Evolutionary conservation across 2,113 vertebrate genomes (phyloP).

Genomic region (Garra rufa): DNA sequence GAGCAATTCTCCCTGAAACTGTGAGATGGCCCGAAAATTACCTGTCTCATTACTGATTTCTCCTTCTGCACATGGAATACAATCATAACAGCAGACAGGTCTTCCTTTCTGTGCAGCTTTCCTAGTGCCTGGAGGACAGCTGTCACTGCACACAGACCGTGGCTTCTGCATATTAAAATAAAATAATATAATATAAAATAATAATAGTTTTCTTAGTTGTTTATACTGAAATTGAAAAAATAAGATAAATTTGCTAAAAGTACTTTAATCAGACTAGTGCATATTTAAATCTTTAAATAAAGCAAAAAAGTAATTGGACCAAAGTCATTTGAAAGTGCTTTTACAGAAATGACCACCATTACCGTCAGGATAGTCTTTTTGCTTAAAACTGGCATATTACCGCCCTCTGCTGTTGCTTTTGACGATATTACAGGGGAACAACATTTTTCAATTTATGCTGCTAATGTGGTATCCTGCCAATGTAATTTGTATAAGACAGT

Average conservation of each 20-base stretch:
- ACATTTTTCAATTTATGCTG: neutral
- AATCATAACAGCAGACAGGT: too few species aligned
- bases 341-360: neutral
- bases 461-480: neutral
- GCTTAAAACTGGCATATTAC: neutral
- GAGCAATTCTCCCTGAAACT: neutral
- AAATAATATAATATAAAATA: neutral
- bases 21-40: neutral
- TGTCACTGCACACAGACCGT: conserved; percentile 2
- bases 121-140: conserved; percentile 3
- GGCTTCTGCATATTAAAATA: neutral
- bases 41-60: too few species aligned
- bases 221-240: neutral
- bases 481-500: neutral
- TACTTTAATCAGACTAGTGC: neutral
- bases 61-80: too few species aligned
- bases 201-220: neutral
- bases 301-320: neutral
- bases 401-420: neutral
- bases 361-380: neutral
- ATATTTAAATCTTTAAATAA: neutral
- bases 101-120: conserved; percentile 19
- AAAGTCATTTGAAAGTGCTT: neutral
- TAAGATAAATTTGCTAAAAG: neutral
- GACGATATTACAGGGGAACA: neutral